These are phyloP conservation scores for Odontomyia ornata DNA, from an alignment of 2,888 invertebrate genomes.

Conservation along the genomic window DNA sequence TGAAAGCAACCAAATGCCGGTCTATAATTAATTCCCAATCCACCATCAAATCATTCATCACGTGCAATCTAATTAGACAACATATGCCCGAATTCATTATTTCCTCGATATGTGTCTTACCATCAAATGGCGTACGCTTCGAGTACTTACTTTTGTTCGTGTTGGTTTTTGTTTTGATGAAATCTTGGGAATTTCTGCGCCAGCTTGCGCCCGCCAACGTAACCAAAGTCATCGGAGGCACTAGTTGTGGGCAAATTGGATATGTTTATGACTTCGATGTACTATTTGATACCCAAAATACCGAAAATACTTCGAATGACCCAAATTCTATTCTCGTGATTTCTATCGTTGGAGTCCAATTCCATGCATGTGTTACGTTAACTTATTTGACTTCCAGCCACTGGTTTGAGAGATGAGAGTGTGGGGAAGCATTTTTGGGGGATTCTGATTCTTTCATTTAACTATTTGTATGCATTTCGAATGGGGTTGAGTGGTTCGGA, in stretches of 20 bases:
- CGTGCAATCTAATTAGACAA: slow-evolving; percentile 32
- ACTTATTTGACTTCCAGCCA: no score
- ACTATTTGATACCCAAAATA: slow-evolving; percentile 13
- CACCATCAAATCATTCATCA: slow-evolving; percentile 32
- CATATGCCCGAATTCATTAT: slow-evolving; percentile 28
- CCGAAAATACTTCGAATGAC: slow-evolving; percentile 26
- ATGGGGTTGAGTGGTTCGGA: no score
- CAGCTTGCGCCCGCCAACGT: no score
- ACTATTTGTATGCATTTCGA: no score
- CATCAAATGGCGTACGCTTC: no score
- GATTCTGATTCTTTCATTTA: no score
- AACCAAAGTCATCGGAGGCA: no score
- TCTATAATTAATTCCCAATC: slow-evolving; percentile 28
- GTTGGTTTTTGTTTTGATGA: no score
- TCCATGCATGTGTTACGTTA: not conserved
- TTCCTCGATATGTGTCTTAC: not conserved
- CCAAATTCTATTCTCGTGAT: slow-evolving; percentile 19
- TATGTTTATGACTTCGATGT: not conserved
- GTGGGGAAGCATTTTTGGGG: no score
- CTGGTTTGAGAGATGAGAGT: no score
- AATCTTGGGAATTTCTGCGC: no score
- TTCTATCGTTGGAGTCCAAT: not conserved
- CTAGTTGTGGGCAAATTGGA: not conserved
- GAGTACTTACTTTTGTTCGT: no score
- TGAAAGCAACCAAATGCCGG: slow-evolving; percentile 4